A percentile compares a stretch with the other conserved stretches of the same genome.
phyloP scores from a whole-genome alignment of 1,140 invertebrate species.

The Trichomalopsis sarcophagae region DNA sequence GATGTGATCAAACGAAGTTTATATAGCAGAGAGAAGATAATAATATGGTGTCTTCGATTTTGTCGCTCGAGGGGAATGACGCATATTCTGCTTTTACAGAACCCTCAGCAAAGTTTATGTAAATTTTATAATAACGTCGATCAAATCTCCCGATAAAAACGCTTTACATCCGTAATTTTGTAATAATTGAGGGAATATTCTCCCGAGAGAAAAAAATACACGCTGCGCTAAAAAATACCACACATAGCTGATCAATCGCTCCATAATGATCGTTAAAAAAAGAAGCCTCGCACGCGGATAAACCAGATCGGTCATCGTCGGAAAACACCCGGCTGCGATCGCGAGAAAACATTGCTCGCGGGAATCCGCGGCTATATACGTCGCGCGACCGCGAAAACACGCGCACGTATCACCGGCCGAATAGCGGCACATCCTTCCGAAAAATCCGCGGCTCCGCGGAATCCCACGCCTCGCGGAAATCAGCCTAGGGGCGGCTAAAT shows the following conservation, averaged over 20 bases:
- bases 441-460: background rate
- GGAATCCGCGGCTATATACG: background rate
- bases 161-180: background rate
- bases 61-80: background rate
- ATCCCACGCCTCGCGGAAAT: background rate
- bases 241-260: too few species aligned
- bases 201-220: too few species aligned
- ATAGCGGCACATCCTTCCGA: background rate
- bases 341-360: background rate
- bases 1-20: constrained; percentile 1
- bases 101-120: background rate
- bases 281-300: background rate
- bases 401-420: too few species aligned
- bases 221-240: too few species aligned
- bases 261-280: background rate
- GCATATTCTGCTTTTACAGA: background rate
- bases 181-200: background rate
- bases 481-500: background rate
- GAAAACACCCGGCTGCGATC: background rate
- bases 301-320: background rate
- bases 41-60: constrained; percentile 3
- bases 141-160: background rate
- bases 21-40: background rate
- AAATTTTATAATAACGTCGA: background rate
- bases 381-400: too few species aligned